Evolutionary conservation across 2,888 invertebrate genomes (phyloP), one percentile per base, ranked within the genome.

Genomic region (Aphrophora alni): DNA sequence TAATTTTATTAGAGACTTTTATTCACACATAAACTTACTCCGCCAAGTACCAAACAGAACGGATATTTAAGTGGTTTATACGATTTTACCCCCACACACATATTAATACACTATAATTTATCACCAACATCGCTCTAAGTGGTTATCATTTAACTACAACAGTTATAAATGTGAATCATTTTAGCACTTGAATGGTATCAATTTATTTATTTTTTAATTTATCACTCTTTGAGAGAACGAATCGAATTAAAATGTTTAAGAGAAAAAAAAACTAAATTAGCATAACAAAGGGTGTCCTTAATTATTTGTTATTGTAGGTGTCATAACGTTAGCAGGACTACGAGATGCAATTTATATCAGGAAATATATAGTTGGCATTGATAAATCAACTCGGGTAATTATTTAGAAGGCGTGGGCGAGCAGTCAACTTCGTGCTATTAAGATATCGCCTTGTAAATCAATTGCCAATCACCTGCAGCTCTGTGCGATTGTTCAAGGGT

Each of bases 301-400:
- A 59, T 59, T 59, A 59, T 59, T 59, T 59, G 59, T 59, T 59
- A 59, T 59, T 59, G 59, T 59, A 59, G 59, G 59, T 59, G 59
- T 21, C 2, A n/a, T n/a, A n/a, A n/a, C n/a, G n/a, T n/a, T n/a
- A n/a, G 7, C n/a, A 0, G 21, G 59, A 21, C n/a, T 59, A 21
- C 59, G 59, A 21, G n/a, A 1, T 21, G 59, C 59, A 14, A 59
- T 59, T 59, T 59, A 59, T 59, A 59, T 21, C 21, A 59, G 59
- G 59, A 12, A 12, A 59, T 59, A 59, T 59, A 59, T 14, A 21
- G 59, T 21, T 59, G 59, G 59, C 59, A 59, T 59, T 59, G 59
- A 59, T 59, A 44, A 44, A 44, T 21, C 21, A 59, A 21, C 5
- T 21, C 12, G 21, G 14, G 59, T 59, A 59, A 59, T 59, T 59